Evolutionary conservation across 2,888 invertebrate genomes (phyloP), one percentile per base, ranked within the genome.

Genomic region (Pterobdella sp.): DNA sequence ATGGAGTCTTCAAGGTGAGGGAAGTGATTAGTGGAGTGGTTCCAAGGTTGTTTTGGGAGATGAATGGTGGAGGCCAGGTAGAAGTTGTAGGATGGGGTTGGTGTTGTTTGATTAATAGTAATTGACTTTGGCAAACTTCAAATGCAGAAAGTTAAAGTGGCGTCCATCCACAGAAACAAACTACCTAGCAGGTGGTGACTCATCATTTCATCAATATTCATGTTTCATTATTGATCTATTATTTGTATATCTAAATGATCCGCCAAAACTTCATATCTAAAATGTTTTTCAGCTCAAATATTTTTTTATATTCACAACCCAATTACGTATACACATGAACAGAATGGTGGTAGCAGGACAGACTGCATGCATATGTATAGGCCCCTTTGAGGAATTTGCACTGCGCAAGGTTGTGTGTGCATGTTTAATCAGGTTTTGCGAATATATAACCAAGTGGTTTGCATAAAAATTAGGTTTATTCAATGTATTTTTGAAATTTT

Each of bases 341-440:
- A 42, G 49, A 7, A 14, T 42, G 49, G 7, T 42, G 49, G 87
- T 91, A 75, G 93, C 93, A 0, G 93, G 93, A 0, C 94, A 95
- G 83, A 91, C 92, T 78, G 94, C 94, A 0, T 91, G 93, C 1
- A 84, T 93, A 60, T 90, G 90, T 34, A 84, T 94, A 2, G 81
- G 84, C 82, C 73, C 75, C 75, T 73, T 73, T 29, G 72, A 74
- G 34, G 66, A 69, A 31, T 72, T 60, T 42, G 26, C 52, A 0
- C 63, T 76, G 10, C 69, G 77, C 68, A 77, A 77, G 77, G 77
- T 77, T n/a, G n/a, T n/a, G n/a, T n/a, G n/a, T n/a, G n/a, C n/a
- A n/a, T n/a, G n/a, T n/a, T n/a, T n/a, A n/a, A n/a, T n/a, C n/a
- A n/a, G n/a, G n/a, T n/a, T n/a, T n/a, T n/a, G n/a, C n/a, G n/a